These are phyloP conservation scores for Mormyrops boulengeri DNA, from an alignment of 2,797 vertebrate genomes.

Conservation along the genomic window DNA sequence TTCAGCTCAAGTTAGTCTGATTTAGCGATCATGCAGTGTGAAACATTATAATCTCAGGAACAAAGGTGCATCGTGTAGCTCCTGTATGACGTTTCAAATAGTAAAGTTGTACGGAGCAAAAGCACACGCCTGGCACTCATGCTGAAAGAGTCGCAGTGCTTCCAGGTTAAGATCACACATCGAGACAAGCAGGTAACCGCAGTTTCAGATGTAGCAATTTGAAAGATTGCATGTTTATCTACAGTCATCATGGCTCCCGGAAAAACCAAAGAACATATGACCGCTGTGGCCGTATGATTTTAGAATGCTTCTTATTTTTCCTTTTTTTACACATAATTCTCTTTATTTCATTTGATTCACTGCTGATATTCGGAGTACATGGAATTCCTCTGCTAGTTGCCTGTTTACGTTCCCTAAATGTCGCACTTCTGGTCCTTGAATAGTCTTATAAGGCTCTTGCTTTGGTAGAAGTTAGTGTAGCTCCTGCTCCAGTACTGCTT, in stretches of 20 bases:
- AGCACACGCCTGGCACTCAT: neutral
- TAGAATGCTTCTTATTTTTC: slow-evolving; percentile 50
- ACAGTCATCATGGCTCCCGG: slow-evolving; percentile 44
- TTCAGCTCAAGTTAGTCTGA: neutral
- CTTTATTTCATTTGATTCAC: neutral
- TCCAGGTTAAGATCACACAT: slow-evolving; percentile 36
- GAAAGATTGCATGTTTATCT: slow-evolving; percentile 55
- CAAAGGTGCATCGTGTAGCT: neutral
- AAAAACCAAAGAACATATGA: slow-evolving; percentile 40
- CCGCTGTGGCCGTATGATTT: slow-evolving; percentile 55
- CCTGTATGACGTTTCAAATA: neutral
- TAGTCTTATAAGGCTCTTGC: neutral
- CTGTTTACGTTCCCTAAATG: neutral
- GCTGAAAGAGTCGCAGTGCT: neutral
- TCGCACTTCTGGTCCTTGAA: neutral
- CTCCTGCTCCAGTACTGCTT: neutral
- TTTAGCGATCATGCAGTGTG: neutral
- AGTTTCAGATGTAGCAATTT: slow-evolving; percentile 50
- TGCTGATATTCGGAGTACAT: neutral
- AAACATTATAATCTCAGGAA: neutral
- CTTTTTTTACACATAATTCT: slow-evolving; percentile 26
- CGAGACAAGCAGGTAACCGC: slow-evolving; percentile 36
- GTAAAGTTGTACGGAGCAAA: neutral
- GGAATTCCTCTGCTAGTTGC: neutral
- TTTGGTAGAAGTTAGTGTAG: neutral